Conservation (phyloP, 2,113 vertebrate species). For the Spea multiplicata region DNA sequence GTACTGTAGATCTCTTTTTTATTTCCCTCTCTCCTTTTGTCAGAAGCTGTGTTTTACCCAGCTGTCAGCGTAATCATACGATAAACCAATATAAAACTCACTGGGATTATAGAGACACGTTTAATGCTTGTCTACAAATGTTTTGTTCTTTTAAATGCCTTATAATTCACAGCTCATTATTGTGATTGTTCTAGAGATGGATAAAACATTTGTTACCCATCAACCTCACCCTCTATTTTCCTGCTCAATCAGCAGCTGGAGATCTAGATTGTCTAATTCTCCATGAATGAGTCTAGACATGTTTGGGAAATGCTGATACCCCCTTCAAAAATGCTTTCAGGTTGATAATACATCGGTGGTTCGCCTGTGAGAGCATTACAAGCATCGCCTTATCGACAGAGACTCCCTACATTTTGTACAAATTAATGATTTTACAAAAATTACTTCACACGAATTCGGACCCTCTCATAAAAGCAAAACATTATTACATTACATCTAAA, state of each 20-base stretch:
- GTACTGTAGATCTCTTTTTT: not conserved
- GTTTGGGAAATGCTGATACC: not conserved
- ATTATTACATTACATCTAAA: too few species aligned
- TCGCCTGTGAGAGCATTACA: too few species aligned
- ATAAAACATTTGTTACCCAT: not conserved
- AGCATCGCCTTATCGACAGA: too few species aligned
- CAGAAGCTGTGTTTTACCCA: not conserved
- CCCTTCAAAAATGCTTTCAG: not conserved
- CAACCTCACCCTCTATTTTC: not conserved
- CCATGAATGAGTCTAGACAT: constrained; percentile 23
- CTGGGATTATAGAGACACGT: not conserved
- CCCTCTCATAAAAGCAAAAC: too few species aligned
- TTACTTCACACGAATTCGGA: too few species aligned
- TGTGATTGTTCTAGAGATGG: not conserved
- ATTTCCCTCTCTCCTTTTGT: not conserved
- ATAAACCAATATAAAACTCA: too few species aligned
- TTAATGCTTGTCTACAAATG: not conserved
- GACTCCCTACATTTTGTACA: too few species aligned
- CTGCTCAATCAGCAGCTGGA: not conserved
- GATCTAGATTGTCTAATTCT: constrained; percentile 12
- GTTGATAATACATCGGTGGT: too few species aligned
- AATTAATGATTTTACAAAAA: too few species aligned
- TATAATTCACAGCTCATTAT: constrained; percentile 13
- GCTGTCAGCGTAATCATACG: not conserved
- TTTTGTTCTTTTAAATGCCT: not conserved